A percentile compares a stretch with the other conserved stretches of the same genome.
Evolutionary conservation across 2,113 vertebrate species (phyloP).

Genomic region (Columba livia): DNA sequence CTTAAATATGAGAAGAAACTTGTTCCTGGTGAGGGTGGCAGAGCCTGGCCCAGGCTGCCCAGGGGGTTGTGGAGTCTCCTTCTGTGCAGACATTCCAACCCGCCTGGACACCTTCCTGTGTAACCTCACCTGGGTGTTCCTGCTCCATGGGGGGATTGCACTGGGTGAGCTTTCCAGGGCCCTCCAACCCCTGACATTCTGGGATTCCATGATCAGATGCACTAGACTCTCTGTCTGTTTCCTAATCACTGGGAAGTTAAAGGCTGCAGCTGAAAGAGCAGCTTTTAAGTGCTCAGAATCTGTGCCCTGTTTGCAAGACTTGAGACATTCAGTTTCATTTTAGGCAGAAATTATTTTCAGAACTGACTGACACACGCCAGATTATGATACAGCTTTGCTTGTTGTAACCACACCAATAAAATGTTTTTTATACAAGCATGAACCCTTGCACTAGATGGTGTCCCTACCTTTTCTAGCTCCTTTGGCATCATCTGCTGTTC

Average conservation of each 20-base stretch:
- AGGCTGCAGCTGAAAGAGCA: neutral
- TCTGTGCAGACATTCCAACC: too few relatives aligned
- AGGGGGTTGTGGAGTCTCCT: too few relatives aligned
- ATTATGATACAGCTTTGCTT: neutral
- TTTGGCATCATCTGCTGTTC: neutral
- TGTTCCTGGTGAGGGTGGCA: too few relatives aligned
- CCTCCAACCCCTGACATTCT: too few relatives aligned
- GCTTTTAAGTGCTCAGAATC: neutral
- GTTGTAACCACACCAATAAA: neutral
- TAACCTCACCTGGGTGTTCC: too few relatives aligned
- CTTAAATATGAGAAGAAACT: too few relatives aligned
- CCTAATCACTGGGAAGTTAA: neutral
- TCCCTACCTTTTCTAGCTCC: neutral
- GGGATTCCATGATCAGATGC: rapidly evolving
- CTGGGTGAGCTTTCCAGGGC: too few relatives aligned
- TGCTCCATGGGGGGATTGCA: too few relatives aligned
- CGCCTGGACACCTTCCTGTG: too few relatives aligned
- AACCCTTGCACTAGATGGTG: neutral
- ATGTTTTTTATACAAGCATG: rapidly evolving
- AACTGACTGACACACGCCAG: neutral
- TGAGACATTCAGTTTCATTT: rapidly evolving
- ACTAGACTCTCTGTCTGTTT: rapidly evolving
- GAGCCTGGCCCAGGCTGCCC: too few relatives aligned
- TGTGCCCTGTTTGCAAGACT: rapidly evolving
- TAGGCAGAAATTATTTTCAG: neutral